Evolutionary conservation across 1,140 invertebrate genomes (phyloP).

Genomic region (Hyphantria cunea): DNA sequence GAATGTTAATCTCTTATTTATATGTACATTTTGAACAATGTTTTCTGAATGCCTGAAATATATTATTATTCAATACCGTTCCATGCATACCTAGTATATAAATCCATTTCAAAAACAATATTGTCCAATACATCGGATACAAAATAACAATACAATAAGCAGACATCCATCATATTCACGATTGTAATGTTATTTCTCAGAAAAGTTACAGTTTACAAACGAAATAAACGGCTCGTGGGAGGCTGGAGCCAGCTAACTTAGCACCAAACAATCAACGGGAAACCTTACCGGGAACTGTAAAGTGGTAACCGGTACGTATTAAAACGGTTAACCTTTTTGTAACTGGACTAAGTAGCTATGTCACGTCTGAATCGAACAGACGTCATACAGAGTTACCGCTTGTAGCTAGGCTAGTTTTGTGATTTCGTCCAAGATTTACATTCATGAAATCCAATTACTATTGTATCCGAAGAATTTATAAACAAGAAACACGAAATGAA

Average conservation of each 20-base stretch:
- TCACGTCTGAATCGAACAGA: conserved; percentile 15
- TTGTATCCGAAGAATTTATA: conserved; percentile 6
- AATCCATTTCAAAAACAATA: conserved; percentile 1
- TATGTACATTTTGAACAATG: too few species aligned
- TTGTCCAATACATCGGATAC: conserved; percentile 12
- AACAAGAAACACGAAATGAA: conserved; percentile 12
- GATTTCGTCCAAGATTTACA: background rate
- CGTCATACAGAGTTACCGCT: conserved; percentile 4
- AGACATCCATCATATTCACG: conserved; percentile 29
- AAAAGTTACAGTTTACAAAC: conserved; percentile 32
- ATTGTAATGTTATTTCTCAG: conserved; percentile 35
- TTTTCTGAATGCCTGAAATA: too few species aligned
- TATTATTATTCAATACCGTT: too few species aligned
- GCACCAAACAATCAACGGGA: conserved; percentile 32
- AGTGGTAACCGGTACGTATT: conserved; percentile 32
- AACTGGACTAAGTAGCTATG: conserved; percentile 23
- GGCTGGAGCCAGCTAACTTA: conserved; percentile 18
- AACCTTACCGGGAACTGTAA: conserved; percentile 37
- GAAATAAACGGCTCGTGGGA: conserved; percentile 32
- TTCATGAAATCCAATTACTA: background rate
- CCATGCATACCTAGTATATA: too few species aligned
- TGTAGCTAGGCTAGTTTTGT: background rate
- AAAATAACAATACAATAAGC: conserved; percentile 31
- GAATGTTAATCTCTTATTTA: too few species aligned
- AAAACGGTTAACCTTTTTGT: conserved; percentile 37